Evolutionary conservation across 2,113 vertebrate genomes (phyloP).

Genomic region (Haemorhous mexicanus): DNA sequence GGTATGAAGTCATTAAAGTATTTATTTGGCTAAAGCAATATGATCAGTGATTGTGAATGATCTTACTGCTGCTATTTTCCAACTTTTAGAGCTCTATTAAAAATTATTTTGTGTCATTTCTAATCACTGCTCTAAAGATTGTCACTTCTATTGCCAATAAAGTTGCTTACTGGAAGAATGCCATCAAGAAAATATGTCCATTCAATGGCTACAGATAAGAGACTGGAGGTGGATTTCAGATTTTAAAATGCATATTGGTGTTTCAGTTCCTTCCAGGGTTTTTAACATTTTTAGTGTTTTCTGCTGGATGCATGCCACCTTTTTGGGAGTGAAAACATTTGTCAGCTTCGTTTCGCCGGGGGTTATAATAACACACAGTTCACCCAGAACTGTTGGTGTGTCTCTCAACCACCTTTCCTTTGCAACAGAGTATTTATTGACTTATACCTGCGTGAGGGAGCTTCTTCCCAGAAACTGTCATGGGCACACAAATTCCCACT

Average conservation of each 20-base stretch:
- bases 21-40: neutral
- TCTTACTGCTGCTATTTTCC: neutral
- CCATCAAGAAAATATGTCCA: neutral
- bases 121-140: neutral
- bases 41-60: neutral
- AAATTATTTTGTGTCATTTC: neutral
- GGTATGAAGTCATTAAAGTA: neutral
- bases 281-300: neutral
- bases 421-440: neutral
- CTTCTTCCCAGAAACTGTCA: slow-evolving; percentile 19
- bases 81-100: neutral
- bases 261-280: neutral
- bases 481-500: neutral
- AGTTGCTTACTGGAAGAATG: neutral
- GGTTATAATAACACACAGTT: neutral
- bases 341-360: neutral
- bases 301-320: neutral
- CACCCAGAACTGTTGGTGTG: neutral
- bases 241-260: neutral
- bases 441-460: neutral
- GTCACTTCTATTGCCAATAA: neutral
- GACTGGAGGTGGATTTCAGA: neutral
- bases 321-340: neutral
- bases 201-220: neutral
- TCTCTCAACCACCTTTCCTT: neutral